These are phyloP conservation scores for Tragelaphus oryx DNA, from an alignment of 2,797 vertebrate genomes.

Conservation along the genomic window DNA sequence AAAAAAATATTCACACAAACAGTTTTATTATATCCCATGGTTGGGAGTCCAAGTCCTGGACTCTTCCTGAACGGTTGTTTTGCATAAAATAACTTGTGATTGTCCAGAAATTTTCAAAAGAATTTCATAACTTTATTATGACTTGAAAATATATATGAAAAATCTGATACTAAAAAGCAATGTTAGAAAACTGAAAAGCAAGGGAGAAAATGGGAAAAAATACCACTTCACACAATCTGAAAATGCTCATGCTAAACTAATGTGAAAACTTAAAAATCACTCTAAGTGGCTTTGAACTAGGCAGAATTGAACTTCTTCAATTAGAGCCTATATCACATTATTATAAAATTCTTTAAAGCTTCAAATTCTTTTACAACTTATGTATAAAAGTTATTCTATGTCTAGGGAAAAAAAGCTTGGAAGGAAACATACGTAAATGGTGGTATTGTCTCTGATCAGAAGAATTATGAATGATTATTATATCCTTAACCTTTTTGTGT, in stretches of 20 bases:
- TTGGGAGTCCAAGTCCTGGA: too few species aligned
- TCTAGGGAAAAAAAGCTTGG: neutral
- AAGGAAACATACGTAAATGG: neutral
- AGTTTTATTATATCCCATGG: too few species aligned
- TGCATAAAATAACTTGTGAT: neutral
- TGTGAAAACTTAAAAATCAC: constrained; percentile 11
- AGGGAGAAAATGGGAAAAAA: neutral
- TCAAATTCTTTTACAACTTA: neutral
- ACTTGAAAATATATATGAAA: neutral
- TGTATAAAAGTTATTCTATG: neutral
- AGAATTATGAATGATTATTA: neutral
- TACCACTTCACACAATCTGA: neutral
- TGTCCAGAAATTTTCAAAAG: neutral
- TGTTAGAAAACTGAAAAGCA: neutral
- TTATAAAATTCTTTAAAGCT: constrained; percentile 25
- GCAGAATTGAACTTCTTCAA: neutral
- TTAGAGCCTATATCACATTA: neutral
- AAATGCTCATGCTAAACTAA: neutral
- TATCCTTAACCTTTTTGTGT: neutral
- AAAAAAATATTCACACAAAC: too few species aligned
- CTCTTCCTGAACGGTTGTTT: neutral
- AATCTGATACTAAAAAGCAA: neutral
- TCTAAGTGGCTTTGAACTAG: neutral
- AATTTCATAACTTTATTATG: neutral
- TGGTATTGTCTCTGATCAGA: neutral